A percentile compares a stretch with the other conserved stretches of the same genome.
phyloP scores from a whole-genome alignment of 2,888 invertebrate species.

The Synanthedon formicaeformis region DNA sequence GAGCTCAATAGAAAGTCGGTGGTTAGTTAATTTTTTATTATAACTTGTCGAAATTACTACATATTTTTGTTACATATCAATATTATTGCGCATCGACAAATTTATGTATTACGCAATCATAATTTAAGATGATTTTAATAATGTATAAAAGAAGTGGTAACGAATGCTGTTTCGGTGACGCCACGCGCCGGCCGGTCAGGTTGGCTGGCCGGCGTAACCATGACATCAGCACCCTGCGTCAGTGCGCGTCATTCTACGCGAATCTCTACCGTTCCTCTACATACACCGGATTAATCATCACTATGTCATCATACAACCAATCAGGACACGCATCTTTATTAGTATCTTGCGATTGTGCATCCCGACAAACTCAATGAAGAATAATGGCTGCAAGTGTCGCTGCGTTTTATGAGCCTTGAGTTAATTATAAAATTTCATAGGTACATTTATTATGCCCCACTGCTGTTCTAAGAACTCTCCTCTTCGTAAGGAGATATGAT shows the following conservation, averaged over 20 bases:
- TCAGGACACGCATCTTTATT: slow-evolving; percentile 36
- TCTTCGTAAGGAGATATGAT: too few species aligned
- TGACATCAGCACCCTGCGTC: slow-evolving; percentile 60
- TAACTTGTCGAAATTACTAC: too few species aligned
- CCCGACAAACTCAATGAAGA: neutral
- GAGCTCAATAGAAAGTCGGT: too few species aligned
- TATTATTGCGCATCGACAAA: neutral
- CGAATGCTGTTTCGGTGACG: slow-evolving; percentile 11
- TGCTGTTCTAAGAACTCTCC: too few species aligned
- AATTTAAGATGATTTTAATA: too few species aligned
- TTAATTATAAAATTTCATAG: too few species aligned
- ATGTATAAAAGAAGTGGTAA: neutral
- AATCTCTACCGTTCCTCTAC: slow-evolving; percentile 28
- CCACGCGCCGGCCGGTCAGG: slow-evolving; percentile 7
- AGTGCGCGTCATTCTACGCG: slow-evolving; percentile 46
- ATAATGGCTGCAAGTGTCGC: neutral
- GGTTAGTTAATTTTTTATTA: too few species aligned
- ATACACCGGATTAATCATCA: slow-evolving; percentile 37
- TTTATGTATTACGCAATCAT: too few species aligned
- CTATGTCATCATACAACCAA: slow-evolving; percentile 34
- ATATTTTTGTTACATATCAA: too few species aligned
- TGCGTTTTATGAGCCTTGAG: too few species aligned
- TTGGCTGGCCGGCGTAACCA: slow-evolving; percentile 29
- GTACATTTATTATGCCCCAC: too few species aligned
- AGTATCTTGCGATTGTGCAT: slow-evolving; percentile 30